Evolutionary conservation across 2,888 invertebrate genomes (phyloP).

Genomic region (Caenorhabditis wallacei): DNA sequence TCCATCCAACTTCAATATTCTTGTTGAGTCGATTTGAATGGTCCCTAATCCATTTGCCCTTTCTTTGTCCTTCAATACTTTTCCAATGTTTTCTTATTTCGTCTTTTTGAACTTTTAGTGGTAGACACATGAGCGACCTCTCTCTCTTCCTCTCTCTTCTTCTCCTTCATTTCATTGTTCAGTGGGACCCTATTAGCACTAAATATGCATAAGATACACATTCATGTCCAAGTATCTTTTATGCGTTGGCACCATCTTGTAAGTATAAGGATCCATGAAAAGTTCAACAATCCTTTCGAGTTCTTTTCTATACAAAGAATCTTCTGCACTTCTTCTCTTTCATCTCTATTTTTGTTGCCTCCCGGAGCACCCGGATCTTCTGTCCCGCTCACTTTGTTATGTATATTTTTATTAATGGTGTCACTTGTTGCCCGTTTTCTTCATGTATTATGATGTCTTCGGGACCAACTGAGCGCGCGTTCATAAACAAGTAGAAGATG

Average conservation of each 20-base stretch:
- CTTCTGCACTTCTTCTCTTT: conserved; percentile 14
- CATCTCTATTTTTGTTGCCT: neutral
- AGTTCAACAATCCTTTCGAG: conserved; percentile 17
- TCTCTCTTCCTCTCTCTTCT: conserved; percentile 3
- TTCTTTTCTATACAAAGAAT: conserved; percentile 1
- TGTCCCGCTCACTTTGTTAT: conserved; percentile 41
- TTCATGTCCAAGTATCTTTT: conserved; percentile 54
- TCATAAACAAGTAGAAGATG: conserved; percentile 58
- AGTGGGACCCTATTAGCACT: conserved; percentile 58
- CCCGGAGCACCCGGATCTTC: conserved; percentile 13
- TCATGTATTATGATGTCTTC: conserved; percentile 49
- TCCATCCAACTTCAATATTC: neutral
- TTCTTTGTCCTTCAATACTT: conserved; percentile 10
- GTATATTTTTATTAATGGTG: conserved; percentile 64
- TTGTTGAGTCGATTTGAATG: too few species aligned
- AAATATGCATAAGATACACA: conserved; percentile 68
- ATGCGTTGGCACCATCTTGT: conserved; percentile 9
- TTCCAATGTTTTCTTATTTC: conserved; percentile 12
- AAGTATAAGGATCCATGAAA: neutral
- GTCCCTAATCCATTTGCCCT: conserved; percentile 10
- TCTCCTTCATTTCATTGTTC: conserved; percentile 36
- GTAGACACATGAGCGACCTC: conserved; percentile 22
- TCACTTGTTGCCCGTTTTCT: conserved; percentile 53
- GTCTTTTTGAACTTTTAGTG: conserved; percentile 36
- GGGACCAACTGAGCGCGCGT: conserved; percentile 30